Conservation (phyloP, 2,113 vertebrate genomes). For the Coracopsis vasa region DNA sequence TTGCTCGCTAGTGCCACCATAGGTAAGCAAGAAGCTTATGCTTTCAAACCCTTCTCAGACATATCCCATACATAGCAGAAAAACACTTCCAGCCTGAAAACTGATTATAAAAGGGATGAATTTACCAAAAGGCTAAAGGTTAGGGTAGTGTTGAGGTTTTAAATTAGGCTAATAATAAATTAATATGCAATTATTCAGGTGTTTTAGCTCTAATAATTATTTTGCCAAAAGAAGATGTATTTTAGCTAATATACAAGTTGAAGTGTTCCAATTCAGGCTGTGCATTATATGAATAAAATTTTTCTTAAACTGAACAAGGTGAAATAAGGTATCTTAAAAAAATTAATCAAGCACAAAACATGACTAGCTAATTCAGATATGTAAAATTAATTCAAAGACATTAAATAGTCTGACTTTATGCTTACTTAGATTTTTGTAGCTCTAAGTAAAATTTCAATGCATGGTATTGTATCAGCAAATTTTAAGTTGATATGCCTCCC, state of each 20-base stretch:
- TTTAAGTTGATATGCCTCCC: neutral
- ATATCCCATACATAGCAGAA: neutral
- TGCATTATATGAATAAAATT: neutral
- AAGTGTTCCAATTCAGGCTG: neutral
- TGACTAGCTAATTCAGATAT: neutral
- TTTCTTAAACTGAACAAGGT: neutral
- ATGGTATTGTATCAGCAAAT: neutral
- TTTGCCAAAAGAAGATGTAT: neutral
- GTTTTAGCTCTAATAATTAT: neutral
- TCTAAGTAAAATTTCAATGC: neutral
- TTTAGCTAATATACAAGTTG: neutral
- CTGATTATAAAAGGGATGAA: neutral
- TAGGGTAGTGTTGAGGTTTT: neutral
- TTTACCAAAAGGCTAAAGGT: neutral
- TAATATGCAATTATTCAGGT: neutral
- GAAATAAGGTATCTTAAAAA: neutral
- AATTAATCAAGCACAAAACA: neutral
- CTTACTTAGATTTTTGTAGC: neutral
- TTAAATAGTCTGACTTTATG: neutral
- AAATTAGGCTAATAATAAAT: neutral
- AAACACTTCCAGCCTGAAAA: neutral
- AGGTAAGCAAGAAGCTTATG: neutral
- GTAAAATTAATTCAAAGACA: neutral
- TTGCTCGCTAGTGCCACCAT: slow-evolving; percentile 52
- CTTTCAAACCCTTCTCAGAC: neutral